A percentile compares a stretch with the other conserved stretches of the same genome.
Conservation (phyloP, 2,888 invertebrate genomes). For the Galeruca laticollis region DNA sequence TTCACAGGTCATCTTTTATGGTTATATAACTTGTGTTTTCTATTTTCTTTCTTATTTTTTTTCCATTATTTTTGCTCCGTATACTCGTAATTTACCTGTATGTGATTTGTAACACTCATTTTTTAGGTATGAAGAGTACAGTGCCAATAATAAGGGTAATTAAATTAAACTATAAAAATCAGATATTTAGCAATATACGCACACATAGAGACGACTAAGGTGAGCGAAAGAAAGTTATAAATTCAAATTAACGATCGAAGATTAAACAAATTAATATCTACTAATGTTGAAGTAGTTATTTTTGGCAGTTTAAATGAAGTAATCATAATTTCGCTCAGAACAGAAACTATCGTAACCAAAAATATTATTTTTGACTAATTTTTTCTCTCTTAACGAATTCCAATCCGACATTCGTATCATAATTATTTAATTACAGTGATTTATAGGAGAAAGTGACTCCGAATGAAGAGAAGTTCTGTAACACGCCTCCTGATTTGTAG, state of each 20-base stretch:
- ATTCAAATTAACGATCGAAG: not conserved
- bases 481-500: constrained; percentile 55
- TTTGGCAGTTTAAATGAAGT: constrained; percentile 7
- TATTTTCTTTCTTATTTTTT: no score
- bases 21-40: no score
- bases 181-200: not conserved
- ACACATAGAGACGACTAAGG: no score
- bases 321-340: not conserved
- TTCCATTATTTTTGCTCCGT: no score
- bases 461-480: constrained; percentile 48
- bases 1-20: no score
- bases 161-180: not conserved
- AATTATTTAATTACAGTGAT: constrained; percentile 41
- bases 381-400: constrained; percentile 23
- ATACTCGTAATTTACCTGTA: no score
- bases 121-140: no score
- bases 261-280: not conserved
- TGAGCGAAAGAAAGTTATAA: not conserved
- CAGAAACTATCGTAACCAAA: not conserved
- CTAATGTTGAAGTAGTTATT: constrained; percentile 1
- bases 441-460: constrained; percentile 48
- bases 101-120: no score
- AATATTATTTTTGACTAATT: constrained; percentile 25
- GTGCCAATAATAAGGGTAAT: no score
- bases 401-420: constrained; percentile 37